Percentiles rank a stretch among this genome's conserved stretches.
Conservation (phyloP, 2,113 vertebrate species). For the Bufo bufo region DNA sequence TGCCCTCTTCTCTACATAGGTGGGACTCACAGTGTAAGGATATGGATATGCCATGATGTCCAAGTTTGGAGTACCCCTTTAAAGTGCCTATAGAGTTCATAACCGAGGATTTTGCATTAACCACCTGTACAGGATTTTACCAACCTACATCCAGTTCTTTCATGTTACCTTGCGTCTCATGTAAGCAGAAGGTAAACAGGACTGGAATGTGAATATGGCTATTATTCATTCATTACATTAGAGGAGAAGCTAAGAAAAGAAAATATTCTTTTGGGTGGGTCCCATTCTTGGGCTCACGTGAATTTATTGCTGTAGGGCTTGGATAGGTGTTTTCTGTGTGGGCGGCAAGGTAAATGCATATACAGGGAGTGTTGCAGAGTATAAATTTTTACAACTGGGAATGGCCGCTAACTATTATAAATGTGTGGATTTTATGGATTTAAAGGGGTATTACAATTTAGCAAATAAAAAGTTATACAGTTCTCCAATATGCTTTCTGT, state of each 20-base stretch:
- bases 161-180: background rate
- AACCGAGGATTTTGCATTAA: no score
- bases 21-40: no score
- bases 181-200: background rate
- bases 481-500: background rate
- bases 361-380: constrained; percentile 2
- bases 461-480: background rate
- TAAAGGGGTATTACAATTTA: background rate
- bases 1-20: no score
- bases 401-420: constrained; percentile 12
- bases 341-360: constrained; percentile 27
- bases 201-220: constrained; percentile 31
- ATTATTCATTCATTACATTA: constrained; percentile 31
- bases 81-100: no score
- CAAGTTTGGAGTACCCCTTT: no score
- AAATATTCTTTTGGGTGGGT: constrained; percentile 48
- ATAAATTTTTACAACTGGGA: constrained; percentile 1
- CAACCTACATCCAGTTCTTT: background rate
- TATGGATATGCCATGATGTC: no score
- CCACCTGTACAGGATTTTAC: no score
- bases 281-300: constrained; percentile 17
- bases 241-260: constrained; percentile 29
- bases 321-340: constrained; percentile 44
- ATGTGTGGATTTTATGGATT: background rate
- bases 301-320: constrained; percentile 48